Conservation (phyloP, 2,888 invertebrate species). For the Drosophila nr. medialis region DNA sequence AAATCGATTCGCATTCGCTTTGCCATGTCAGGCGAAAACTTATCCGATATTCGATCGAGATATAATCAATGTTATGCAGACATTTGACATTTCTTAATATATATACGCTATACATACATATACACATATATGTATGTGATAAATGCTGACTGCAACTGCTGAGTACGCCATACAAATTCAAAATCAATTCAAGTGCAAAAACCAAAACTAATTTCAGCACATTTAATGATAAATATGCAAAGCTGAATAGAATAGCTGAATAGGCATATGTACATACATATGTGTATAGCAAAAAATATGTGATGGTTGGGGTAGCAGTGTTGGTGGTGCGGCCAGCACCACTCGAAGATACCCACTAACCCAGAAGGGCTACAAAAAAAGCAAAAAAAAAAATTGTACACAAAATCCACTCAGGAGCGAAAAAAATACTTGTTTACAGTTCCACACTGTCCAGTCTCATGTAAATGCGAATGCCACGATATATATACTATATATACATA, state of each 20-base stretch:
- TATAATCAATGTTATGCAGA: neutral
- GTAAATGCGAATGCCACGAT: constrained; percentile 32
- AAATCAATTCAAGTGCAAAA: constrained; percentile 55
- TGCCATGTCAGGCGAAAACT: neutral
- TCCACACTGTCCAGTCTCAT: constrained; percentile 52
- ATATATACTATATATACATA: neutral
- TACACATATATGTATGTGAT: neutral
- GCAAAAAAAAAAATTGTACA: constrained; percentile 16
- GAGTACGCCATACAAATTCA: constrained; percentile 22
- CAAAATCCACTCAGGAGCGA: constrained; percentile 17
- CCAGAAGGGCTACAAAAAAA: constrained; percentile 30
- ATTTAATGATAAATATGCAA: constrained; percentile 57
- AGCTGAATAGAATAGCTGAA: constrained; percentile 42
- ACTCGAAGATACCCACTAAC: constrained; percentile 28
- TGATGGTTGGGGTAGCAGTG: neutral
- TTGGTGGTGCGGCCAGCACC: constrained; percentile 17
- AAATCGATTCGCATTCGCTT: neutral
- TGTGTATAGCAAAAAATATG: neutral
- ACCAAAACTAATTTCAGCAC: constrained; percentile 59
- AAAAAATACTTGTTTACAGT: constrained; percentile 44
- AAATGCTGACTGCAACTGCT: neutral
- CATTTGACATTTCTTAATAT: too few relatives aligned
- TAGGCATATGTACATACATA: neutral
- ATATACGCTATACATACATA: neutral
- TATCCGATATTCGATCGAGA: neutral